These are phyloP conservation scores for Himalopsyche phryganea DNA, from an alignment of 1,140 invertebrate species.

Conservation along the genomic window DNA sequence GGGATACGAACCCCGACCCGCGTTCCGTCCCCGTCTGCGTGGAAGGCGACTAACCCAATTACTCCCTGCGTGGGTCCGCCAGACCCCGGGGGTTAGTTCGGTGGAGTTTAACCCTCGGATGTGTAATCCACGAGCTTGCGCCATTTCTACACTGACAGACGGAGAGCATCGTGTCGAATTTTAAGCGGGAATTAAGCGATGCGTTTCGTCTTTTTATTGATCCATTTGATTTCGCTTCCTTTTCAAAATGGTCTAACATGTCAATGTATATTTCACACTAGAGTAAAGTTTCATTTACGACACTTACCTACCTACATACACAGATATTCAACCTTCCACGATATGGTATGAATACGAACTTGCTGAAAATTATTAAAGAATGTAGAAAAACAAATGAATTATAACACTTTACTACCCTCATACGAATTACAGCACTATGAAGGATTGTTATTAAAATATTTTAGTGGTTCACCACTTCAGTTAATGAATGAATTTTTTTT, in stretches of 20 bases:
- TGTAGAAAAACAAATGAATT: too few species aligned
- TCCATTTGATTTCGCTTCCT: conserved; percentile 18
- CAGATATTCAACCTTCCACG: too few species aligned
- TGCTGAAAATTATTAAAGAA: too few species aligned
- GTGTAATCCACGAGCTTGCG: neutral
- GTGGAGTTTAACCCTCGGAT: conserved; percentile 21
- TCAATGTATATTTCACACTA: too few species aligned
- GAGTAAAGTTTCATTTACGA: too few species aligned
- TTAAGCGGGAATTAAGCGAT: conserved; percentile 23
- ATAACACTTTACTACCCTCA: too few species aligned
- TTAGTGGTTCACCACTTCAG: too few species aligned
- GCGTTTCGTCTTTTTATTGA: conserved; percentile 19
- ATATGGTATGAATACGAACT: too few species aligned
- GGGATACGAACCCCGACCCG: conserved; percentile 18
- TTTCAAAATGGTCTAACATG: neutral
- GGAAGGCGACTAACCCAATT: conserved; percentile 31
- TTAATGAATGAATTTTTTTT: too few species aligned
- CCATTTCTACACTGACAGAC: conserved; percentile 17
- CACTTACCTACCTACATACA: too few species aligned
- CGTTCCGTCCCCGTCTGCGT: conserved; percentile 8
- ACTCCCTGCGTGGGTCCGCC: conserved; percentile 18
- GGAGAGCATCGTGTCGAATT: conserved; percentile 28
- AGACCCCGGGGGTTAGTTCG: conserved; percentile 23
- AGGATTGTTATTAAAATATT: too few species aligned
- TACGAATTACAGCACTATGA: too few species aligned